These are phyloP conservation scores for Pollenia labialis DNA, from an alignment of 2,888 invertebrate species.

Conservation along the genomic window DNA sequence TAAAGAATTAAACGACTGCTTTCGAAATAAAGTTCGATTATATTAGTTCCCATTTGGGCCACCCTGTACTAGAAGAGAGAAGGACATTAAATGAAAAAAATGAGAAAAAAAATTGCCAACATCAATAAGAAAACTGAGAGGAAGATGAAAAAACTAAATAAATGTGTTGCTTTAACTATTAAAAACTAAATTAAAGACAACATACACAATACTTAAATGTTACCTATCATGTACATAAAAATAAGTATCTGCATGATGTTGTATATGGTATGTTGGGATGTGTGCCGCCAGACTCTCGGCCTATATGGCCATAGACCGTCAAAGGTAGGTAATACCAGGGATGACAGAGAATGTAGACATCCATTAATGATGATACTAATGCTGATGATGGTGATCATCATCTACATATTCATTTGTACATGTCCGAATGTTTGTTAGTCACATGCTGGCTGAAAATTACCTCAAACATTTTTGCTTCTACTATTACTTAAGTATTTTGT, in stretches of 20 bases:
- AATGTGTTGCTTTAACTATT: constrained; percentile 72
- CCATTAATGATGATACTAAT: constrained; percentile 61
- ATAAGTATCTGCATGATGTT: constrained; percentile 28
- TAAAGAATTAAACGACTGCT: too few relatives aligned
- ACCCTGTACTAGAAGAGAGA: background rate
- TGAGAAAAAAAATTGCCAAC: constrained; percentile 31
- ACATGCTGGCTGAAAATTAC: constrained; percentile 21
- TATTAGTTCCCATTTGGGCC: too few relatives aligned
- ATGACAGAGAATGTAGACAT: constrained; percentile 55
- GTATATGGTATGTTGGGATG: constrained; percentile 9
- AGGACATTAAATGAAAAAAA: constrained; percentile 47
- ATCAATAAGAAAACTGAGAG: constrained; percentile 4
- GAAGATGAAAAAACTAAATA: constrained; percentile 44
- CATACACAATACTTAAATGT: constrained; percentile 67
- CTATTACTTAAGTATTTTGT: constrained; percentile 30
- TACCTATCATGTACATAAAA: constrained; percentile 64
- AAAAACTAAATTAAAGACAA: constrained; percentile 72
- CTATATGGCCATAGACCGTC: constrained; percentile 28
- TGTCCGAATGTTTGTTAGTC: constrained; percentile 21
- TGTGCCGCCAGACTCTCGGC: constrained; percentile 3
- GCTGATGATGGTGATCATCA: constrained; percentile 55
- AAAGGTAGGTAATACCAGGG: constrained; percentile 15
- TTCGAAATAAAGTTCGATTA: too few relatives aligned
- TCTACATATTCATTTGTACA: constrained; percentile 26
- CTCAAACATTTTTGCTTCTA: constrained; percentile 36